Evolutionary conservation across 1,140 invertebrate species (phyloP).

Genomic region (Lucilia cuprina): DNA sequence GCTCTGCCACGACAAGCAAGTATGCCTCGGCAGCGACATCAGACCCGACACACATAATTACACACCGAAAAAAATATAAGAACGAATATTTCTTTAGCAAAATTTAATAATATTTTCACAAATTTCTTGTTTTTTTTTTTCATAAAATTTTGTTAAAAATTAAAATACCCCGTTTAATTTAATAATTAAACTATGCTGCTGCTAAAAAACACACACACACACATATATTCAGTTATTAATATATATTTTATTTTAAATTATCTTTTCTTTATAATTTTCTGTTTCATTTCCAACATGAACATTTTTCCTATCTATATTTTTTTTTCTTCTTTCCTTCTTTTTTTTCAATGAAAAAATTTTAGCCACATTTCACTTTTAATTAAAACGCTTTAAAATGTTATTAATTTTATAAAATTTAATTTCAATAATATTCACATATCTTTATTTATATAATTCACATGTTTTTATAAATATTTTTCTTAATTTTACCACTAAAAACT

Average conservation of each 20-base stretch:
- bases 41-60: too few relatives aligned
- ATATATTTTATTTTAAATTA: background rate
- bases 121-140: too few relatives aligned
- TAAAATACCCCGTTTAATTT: too few relatives aligned
- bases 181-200: background rate
- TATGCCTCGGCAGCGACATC: too few relatives aligned
- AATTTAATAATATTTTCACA: too few relatives aligned
- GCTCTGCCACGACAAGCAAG: background rate
- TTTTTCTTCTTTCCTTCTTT: background rate
- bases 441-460: background rate
- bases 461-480: background rate
- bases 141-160: too few relatives aligned
- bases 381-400: background rate
- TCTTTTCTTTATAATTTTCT: background rate
- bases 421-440: background rate
- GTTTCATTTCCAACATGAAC: conserved; percentile 1
- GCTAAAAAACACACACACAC: background rate
- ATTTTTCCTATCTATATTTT: conserved; percentile 21
- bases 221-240: background rate
- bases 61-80: too few relatives aligned
- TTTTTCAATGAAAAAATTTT: conserved; percentile 16
- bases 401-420: background rate
- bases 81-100: too few relatives aligned
- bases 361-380: conserved; percentile 1
- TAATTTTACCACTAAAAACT: conserved; percentile 29